Base-by-base conservation (phyloP, 2,113 vertebrate species). In the Dasyurus viverrinus region DNA sequence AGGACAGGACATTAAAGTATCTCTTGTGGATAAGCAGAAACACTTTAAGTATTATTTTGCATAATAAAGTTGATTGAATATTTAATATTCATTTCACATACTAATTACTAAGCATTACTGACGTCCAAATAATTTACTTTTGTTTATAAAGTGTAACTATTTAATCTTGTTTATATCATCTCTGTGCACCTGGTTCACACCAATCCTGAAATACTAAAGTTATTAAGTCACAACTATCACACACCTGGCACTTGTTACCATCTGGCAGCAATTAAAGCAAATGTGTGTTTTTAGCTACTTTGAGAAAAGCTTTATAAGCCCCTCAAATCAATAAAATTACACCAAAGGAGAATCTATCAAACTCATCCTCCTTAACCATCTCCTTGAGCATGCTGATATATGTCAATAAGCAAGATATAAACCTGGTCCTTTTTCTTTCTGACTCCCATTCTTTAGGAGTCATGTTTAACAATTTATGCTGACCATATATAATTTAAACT, bases 401-500 rank as follows among this genome's bases (percentile, higher is more conserved):
- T 0, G 46, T 68, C 89, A 96, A 48, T 0, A 91, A 91, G 54
- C 47, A 60, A 91, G 54, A 8, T 22, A 54, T 47, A 68, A 23
- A 89, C 52, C 23, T 1, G 10, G n/a, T 2, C 19, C 53, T 3
- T 89, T 25, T 50, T 30, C 19, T 47, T 12, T 53, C 89, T 84
- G 7, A 19, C n/a, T 42, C 36, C 68, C n/a, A 84, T 89, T 93
- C 52, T 0, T 89, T 0, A 92, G 12, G 68, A 90, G 57, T 89
- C 90, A 53, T 52, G 52, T 89, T 42, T 92, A 46, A 96, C 30
- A 55, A 89, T 76, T 93, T 53, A 53, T 0, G 16, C 91, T 68
- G 27, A 95, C 96, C 46, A 96, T 53, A 94, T 92, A 95, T 57
- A 93, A 89, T 94, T 98, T 98, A 93, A 97, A 97, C 54, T 27